Percentiles rank a stretch among this genome's conserved stretches.
phyloP scores from a whole-genome alignment of 2,113 vertebrate genomes.

The Neolamprologus variostigma region DNA sequence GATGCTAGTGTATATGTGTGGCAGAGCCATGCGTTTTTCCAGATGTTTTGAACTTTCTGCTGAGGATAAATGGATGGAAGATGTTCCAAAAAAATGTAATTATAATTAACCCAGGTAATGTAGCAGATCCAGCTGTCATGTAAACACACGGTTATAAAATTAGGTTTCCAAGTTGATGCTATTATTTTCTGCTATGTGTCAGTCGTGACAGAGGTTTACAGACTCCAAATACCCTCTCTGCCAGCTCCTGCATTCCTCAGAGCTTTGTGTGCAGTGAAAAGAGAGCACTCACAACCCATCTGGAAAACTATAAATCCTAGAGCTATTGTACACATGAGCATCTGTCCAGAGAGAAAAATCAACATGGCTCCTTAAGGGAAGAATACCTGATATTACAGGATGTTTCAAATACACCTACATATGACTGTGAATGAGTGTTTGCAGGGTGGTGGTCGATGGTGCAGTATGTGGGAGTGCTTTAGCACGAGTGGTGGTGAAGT shows the following conservation, averaged over 20 bases:
- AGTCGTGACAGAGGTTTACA: slow-evolving; percentile 20
- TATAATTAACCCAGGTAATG: not conserved
- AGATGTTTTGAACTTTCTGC: slow-evolving; percentile 42
- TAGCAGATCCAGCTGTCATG: not conserved
- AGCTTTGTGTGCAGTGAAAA: not conserved
- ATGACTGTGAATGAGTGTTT: not conserved
- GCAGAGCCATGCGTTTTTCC: slow-evolving; percentile 36
- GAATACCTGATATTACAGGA: not conserved
- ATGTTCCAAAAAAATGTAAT: not conserved
- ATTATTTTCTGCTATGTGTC: not conserved
- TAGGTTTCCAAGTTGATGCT: not conserved
- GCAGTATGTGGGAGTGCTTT: slow-evolving; percentile 9
- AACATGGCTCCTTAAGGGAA: not conserved
- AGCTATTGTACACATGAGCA: not conserved
- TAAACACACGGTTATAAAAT: not conserved
- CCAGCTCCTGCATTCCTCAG: slow-evolving; percentile 29
- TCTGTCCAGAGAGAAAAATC: not conserved
- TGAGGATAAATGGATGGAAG: not conserved
- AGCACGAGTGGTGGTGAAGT: not conserved
- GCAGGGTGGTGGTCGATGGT: not conserved
- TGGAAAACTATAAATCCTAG: slow-evolving; percentile 26
- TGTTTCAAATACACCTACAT: not conserved
- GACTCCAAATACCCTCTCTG: not conserved
- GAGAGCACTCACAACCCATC: not conserved
- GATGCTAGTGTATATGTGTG: slow-evolving; percentile 1